Evolutionary conservation across 1,140 invertebrate genomes (phyloP).

Genomic region (Patella vulgata): DNA sequence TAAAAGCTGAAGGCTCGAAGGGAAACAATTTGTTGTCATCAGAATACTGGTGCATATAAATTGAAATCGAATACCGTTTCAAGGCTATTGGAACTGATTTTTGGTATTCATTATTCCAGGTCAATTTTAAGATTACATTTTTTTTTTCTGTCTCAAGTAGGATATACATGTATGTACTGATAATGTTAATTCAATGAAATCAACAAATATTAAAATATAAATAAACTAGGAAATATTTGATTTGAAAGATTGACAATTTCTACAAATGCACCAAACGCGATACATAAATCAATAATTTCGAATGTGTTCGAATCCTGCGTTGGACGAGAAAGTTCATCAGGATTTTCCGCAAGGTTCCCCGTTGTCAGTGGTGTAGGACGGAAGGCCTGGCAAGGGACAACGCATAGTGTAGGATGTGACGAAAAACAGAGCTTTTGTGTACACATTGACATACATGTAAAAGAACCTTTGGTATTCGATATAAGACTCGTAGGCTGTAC

Average conservation of each 20-base stretch:
- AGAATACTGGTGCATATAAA: background rate
- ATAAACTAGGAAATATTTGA: background rate
- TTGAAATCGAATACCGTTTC: background rate
- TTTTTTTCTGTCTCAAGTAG: background rate
- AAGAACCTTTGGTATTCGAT: too few relatives aligned
- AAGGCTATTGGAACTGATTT: background rate
- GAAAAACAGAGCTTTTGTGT: too few relatives aligned
- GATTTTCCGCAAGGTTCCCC: too few relatives aligned
- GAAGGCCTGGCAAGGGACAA: too few relatives aligned
- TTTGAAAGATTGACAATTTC: background rate
- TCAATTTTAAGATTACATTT: background rate
- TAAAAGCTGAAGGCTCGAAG: background rate
- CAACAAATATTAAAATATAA: conserved; percentile 1
- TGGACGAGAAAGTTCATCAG: too few relatives aligned
- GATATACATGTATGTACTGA: background rate
- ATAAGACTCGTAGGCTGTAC: too few relatives aligned
- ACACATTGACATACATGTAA: too few relatives aligned
- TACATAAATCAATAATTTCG: too few relatives aligned
- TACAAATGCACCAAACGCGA: too few relatives aligned
- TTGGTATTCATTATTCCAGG: background rate
- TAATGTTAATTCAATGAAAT: conserved; percentile 2
- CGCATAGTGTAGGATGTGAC: too few relatives aligned
- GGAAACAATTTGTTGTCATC: background rate
- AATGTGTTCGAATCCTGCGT: too few relatives aligned
- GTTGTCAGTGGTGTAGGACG: too few relatives aligned